Evolutionary conservation across 2,113 vertebrate genomes (phyloP).

Genomic region (Myxocyprinus asiaticus): DNA sequence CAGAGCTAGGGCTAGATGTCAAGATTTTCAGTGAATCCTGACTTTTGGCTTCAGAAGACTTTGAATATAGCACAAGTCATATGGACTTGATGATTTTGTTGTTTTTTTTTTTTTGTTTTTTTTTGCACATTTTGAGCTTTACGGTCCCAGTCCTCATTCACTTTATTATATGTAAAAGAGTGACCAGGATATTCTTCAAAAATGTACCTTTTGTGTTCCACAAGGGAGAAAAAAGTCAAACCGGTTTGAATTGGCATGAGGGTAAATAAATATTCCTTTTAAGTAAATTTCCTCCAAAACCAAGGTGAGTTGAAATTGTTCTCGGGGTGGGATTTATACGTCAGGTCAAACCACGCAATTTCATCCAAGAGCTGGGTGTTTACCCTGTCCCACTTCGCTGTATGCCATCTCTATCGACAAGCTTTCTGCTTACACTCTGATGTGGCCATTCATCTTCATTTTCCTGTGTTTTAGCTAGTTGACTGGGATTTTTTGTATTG

Average conservation of each 20-base stretch:
- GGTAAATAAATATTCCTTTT: not conserved
- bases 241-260: no score
- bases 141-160: no score
- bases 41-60: no score
- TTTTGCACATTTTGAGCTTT: no score
- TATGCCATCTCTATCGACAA: constrained; percentile 22
- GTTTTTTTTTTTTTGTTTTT: not conserved
- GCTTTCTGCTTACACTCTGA: constrained; percentile 7
- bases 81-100: not conserved
- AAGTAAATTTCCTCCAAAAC: not conserved
- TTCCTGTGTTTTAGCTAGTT: constrained; percentile 15
- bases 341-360: not conserved
- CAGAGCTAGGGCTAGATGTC: no score
- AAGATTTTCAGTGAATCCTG: no score
- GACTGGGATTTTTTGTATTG: constrained; percentile 35
- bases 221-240: no score
- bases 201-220: no score
- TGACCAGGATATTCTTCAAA: no score
- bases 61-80: not conserved
- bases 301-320: not conserved
- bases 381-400: constrained; percentile 24
- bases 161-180: no score
- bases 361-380: not conserved
- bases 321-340: constrained; percentile 19
- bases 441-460: constrained; percentile 56